Base-by-base conservation (phyloP, 2,888 invertebrate genomes). In the Eupithecia abbreviata region DNA sequence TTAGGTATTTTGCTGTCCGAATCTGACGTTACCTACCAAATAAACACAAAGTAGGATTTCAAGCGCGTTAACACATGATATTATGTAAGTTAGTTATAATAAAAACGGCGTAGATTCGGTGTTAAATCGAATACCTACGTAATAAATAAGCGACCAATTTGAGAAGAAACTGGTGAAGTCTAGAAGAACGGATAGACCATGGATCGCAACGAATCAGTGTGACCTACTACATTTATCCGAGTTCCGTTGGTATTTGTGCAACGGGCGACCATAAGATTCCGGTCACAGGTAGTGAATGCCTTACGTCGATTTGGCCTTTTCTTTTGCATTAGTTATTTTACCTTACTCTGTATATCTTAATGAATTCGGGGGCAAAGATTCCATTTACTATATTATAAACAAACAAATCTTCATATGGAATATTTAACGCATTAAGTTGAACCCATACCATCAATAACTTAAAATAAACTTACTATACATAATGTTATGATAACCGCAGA, bases 261-360 rank as follows among this genome's bases (percentile, higher is more conserved):
- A 55, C 55, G 55, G 6, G 7, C 3, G 9, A n/a, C 55, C 55
- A 15, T 66, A 42, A 18, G 47, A 30, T 83, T 85, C 83, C 83
- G 83, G 73, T 81, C 75, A 77, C 85, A 85, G 86, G 87, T 86
- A 58, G 55, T 55, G 43, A 6, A 0, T 6, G 86, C 18, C 10
- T 13, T 15, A 13, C 41, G 2, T 3, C 41, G 42, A 6, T 66
- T 66, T 66, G 7, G 42, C 7, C 3, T 42, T 3, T 43, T 43
- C 4, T 43, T 15, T 30, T 15, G 13, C 65, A 41, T 41, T 65
- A 41, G 9, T 9, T 1, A 13, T 58, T 58, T n/a, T 18, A 45
- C 47, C 18, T 73, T 73, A 66, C 66, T 42, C 18, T 71, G 55
- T 79, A 69, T 73, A 51, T 43, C 72, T 76, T 55, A 62, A 18